Conservation (phyloP, 2,797 vertebrate genomes). For the Champsocephalus esox region DNA sequence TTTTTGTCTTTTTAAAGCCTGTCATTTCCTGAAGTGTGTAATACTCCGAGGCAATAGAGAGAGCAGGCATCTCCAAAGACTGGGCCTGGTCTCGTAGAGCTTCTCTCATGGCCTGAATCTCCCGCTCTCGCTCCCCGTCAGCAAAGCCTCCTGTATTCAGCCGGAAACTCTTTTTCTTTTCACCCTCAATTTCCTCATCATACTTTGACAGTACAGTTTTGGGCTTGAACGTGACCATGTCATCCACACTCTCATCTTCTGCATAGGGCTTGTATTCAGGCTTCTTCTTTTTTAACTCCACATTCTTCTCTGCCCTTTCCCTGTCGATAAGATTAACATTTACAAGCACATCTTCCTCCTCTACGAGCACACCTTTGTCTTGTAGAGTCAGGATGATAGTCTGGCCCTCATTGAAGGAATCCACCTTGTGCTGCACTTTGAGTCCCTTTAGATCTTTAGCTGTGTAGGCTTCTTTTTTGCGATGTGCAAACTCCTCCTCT, state of each 20-base stretch:
- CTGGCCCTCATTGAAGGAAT: conserved; percentile 91
- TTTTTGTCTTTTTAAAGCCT: conserved; percentile 91
- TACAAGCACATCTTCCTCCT: conserved; percentile 89
- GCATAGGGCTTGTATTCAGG: conserved; percentile 92
- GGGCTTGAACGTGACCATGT: conserved; percentile 87
- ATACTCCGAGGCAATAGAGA: conserved; percentile 89
- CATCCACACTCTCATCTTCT: conserved; percentile 91
- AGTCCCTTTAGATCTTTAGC: conserved; percentile 91
- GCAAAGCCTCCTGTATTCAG: conserved; percentile 86
- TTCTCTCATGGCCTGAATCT: conserved; percentile 89
- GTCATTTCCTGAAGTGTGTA: conserved; percentile 92
- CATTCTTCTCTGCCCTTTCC: conserved; percentile 93
- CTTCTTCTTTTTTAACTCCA: conserved; percentile 93
- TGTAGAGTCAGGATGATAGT: conserved; percentile 90
- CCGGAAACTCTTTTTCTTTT: conserved; percentile 91
- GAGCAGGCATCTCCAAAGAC: conserved; percentile 83
- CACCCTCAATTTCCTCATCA: conserved; percentile 93
- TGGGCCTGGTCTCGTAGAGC: conserved; percentile 88
- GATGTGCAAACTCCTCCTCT: conserved; percentile 91
- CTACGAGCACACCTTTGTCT: conserved; percentile 93
- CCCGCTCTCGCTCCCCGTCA: conserved; percentile 88
- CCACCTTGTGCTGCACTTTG: conserved; percentile 91
- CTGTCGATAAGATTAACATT: conserved; percentile 91
- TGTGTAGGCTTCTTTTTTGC: conserved; percentile 85
- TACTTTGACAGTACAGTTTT: conserved; percentile 91